Conservation (phyloP, 2,797 vertebrate genomes). For the Scolopax bukidnonensis region DNA sequence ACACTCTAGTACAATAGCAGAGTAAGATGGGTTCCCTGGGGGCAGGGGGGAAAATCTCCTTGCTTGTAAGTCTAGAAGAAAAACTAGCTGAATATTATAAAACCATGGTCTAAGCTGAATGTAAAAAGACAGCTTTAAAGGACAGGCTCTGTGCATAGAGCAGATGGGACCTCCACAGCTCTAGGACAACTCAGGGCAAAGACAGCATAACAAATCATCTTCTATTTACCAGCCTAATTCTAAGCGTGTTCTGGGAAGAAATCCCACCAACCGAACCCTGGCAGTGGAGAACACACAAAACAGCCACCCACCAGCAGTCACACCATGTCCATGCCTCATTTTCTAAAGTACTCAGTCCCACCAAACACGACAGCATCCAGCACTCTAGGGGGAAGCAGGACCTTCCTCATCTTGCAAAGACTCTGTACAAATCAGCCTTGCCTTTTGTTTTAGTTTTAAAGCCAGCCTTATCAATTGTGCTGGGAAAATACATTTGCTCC, state of each 20-base stretch:
- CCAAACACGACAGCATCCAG: not conserved
- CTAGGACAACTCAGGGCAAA: not conserved
- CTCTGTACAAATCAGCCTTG: not conserved
- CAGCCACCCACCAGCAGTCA: not conserved
- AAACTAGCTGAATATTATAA: not conserved
- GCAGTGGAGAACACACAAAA: not conserved
- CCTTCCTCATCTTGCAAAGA: not conserved
- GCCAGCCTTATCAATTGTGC: not conserved
- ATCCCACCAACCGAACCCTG: not conserved
- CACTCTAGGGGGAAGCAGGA: not conserved
- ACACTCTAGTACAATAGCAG: not conserved
- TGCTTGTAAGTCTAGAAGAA: not conserved
- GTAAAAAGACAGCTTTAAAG: not conserved
- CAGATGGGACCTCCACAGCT: not conserved
- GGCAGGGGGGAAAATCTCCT: not conserved
- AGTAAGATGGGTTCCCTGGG: accelerated
- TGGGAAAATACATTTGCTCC: not conserved
- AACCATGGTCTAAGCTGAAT: not conserved
- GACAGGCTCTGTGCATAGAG: not conserved
- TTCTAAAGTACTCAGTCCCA: not conserved
- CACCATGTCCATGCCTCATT: not conserved
- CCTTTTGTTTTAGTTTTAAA: not conserved
- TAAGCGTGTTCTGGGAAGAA: not conserved
- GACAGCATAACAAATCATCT: not conserved
- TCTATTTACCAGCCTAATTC: not conserved